Percentiles rank a stretch among this genome's conserved stretches.
Evolutionary conservation across 2,113 vertebrate genomes (phyloP).

Genomic region (Rhipidura dahli): DNA sequence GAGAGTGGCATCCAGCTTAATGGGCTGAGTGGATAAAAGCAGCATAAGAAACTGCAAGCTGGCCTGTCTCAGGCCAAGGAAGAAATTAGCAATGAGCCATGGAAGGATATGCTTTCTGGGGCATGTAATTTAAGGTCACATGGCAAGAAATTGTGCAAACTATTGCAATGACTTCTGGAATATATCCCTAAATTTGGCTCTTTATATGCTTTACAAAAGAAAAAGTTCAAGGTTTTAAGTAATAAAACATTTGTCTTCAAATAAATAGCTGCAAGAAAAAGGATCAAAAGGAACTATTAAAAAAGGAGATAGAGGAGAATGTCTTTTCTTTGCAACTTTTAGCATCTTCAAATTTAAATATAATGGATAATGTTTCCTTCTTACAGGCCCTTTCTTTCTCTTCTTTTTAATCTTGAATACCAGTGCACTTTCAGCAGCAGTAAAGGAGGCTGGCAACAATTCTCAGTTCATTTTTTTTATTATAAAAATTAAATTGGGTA

Average conservation of each 20-base stretch:
- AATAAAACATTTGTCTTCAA: not conserved
- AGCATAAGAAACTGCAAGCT: not conserved
- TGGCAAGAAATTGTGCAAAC: not conserved
- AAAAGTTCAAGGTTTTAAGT: not conserved
- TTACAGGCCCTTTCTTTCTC: not conserved
- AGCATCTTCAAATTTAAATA: not conserved
- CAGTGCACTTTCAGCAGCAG: slow-evolving; percentile 12
- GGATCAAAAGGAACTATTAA: not conserved
- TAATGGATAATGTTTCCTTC: not conserved
- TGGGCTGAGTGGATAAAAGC: not conserved
- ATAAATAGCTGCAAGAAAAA: not conserved
- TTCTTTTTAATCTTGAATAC: not conserved
- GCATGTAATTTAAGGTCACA: slow-evolving; percentile 14
- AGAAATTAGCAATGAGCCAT: not conserved
- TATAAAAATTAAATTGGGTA: slow-evolving; percentile 42
- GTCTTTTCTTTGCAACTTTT: not conserved
- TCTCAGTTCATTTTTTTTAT: slow-evolving; percentile 38
- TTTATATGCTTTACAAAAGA: not conserved
- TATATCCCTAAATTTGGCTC: not conserved
- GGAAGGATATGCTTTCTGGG: slow-evolving; percentile 6
- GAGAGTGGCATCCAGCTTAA: not conserved
- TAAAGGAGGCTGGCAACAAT: slow-evolving; percentile 6
- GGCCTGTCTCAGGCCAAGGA: not conserved
- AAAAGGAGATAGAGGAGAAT: not conserved
- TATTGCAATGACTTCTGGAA: not conserved